Conservation (phyloP, 2,888 invertebrate genomes). For the Brachyopa scutellaris region DNA sequence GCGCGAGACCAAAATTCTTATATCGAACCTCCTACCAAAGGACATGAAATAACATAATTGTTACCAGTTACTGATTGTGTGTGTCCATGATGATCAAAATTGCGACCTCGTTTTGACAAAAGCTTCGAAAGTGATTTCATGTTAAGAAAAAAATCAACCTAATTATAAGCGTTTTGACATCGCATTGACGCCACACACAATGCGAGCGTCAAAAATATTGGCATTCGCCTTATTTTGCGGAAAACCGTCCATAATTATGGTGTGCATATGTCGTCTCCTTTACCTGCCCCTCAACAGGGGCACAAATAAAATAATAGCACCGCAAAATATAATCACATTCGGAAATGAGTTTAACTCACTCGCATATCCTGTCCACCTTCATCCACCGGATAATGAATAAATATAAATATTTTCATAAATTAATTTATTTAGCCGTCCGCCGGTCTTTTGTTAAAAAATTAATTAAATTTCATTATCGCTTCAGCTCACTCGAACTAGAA, state of each 20-base stretch:
- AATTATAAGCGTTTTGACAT: constrained; percentile 1
- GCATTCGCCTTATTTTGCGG: background rate
- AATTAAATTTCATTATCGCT: constrained; percentile 53
- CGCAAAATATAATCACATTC: constrained; percentile 20
- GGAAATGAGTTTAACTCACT: constrained; percentile 2
- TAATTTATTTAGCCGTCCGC: constrained; percentile 25
- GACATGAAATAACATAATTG: too few relatives aligned
- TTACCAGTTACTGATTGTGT: too few relatives aligned
- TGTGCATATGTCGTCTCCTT: too few relatives aligned
- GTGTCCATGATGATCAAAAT: too few relatives aligned
- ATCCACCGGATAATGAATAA: background rate
- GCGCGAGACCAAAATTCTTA: too few relatives aligned
- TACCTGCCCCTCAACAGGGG: too few relatives aligned
- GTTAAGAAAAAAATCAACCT: background rate
- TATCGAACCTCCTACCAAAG: too few relatives aligned
- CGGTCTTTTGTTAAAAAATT: constrained; percentile 19
- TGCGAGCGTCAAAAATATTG: background rate
- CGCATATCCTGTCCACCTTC: background rate
- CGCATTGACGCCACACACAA: background rate
- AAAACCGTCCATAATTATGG: too few relatives aligned
- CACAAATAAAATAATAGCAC: background rate
- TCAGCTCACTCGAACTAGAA: constrained; percentile 31
- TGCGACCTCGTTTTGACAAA: too few relatives aligned
- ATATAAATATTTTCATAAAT: constrained; percentile 24
- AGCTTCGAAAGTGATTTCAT: background rate